Conservation (phyloP, 2,797 vertebrate genomes). For the Scleropages formosus region DNA sequence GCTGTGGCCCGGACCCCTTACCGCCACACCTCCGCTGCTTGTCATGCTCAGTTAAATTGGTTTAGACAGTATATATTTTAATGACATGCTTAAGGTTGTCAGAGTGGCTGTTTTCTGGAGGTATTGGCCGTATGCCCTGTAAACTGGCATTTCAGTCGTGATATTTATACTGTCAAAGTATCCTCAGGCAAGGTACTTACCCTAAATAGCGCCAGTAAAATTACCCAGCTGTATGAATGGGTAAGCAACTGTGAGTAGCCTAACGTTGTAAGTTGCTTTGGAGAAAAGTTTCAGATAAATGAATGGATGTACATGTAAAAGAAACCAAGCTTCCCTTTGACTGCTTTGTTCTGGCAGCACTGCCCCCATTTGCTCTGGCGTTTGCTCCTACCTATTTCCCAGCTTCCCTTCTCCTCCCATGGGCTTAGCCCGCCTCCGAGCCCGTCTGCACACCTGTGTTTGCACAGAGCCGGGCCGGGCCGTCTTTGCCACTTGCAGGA, state of each 20-base stretch:
- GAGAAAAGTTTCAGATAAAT: too few relatives aligned
- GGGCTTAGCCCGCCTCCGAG: not conserved
- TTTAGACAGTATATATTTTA: not conserved
- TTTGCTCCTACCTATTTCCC: conserved; percentile 31
- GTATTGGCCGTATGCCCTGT: not conserved
- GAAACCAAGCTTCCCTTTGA: too few relatives aligned
- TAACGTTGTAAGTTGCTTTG: too few relatives aligned
- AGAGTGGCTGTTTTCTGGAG: not conserved
- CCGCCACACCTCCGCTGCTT: conserved; percentile 23
- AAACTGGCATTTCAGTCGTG: too few relatives aligned
- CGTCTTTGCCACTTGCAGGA: conserved; percentile 45
- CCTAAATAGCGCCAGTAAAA: too few relatives aligned
- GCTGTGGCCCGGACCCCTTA: not conserved
- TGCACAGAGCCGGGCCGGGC: conserved; percentile 45
- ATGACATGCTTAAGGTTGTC: not conserved
- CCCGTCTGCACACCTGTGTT: conserved; percentile 53
- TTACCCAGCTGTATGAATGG: too few relatives aligned
- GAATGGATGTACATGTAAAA: too few relatives aligned
- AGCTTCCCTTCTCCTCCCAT: not conserved
- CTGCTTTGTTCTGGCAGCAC: too few relatives aligned
- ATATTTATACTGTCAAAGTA: too few relatives aligned
- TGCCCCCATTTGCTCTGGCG: too few relatives aligned
- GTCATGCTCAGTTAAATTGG: conserved; percentile 1
- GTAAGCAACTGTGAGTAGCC: too few relatives aligned
- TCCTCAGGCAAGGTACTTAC: too few relatives aligned